Evolutionary conservation across 2,888 invertebrate genomes (phyloP).

Genomic region (Keiferia lycopersicella): DNA sequence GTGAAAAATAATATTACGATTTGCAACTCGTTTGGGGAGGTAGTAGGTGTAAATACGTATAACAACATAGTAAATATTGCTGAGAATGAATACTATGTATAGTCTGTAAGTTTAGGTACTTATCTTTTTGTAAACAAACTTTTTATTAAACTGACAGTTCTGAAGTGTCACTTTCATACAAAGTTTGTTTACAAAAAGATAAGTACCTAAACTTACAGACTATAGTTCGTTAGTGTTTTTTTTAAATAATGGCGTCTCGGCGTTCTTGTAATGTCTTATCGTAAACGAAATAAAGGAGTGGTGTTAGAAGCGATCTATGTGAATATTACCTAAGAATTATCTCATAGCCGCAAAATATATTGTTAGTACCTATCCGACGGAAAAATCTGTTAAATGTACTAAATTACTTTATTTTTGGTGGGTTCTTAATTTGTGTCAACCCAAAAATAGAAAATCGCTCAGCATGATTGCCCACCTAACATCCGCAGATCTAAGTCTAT

Average conservation of each 20-base stretch:
- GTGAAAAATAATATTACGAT: background rate
- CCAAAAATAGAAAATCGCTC: conserved; percentile 36
- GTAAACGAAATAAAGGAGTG: conserved; percentile 13
- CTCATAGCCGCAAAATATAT: conserved; percentile 39
- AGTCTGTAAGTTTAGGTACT: no score
- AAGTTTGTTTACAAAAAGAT: no score
- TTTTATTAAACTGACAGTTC: no score
- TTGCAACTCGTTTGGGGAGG: background rate
- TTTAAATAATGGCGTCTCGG: background rate
- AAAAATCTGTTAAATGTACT: conserved; percentile 37
- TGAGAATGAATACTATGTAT: background rate
- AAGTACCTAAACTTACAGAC: no score
- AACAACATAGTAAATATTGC: background rate
- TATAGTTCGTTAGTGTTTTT: background rate
- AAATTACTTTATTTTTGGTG: conserved; percentile 48
- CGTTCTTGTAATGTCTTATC: background rate
- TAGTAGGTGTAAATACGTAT: conserved; percentile 6
- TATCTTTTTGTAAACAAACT: no score
- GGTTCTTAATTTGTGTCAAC: conserved; percentile 47
- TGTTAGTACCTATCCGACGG: conserved; percentile 32
- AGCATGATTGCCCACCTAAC: conserved; percentile 42
- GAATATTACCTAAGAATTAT: conserved; percentile 34
- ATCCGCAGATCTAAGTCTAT: conserved; percentile 70
- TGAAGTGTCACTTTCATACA: no score
- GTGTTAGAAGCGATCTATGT: conserved; percentile 36